Percentiles rank a stretch among this genome's conserved stretches.
phyloP scores from a whole-genome alignment of 2,888 invertebrate genomes.

The Scaptomyza tumidula region DNA sequence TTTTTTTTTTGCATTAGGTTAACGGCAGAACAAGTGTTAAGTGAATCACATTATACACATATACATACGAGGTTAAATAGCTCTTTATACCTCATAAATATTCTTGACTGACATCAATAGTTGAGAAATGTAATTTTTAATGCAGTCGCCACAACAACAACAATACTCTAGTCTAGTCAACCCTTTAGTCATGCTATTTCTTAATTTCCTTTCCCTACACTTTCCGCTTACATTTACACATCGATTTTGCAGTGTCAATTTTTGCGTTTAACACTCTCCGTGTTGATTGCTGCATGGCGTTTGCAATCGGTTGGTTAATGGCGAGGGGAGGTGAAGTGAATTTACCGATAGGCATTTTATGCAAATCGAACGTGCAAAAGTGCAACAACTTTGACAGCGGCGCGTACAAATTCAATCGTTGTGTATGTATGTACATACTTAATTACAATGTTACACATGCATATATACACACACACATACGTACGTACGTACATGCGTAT shows the following conservation, averaged over 20 bases:
- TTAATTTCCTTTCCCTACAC: neutral
- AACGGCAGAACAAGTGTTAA: neutral
- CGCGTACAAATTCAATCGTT: constrained; percentile 32
- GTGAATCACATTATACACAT: neutral
- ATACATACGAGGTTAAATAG: too few relatives aligned
- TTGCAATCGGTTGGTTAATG: neutral
- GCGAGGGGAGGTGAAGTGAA: neutral
- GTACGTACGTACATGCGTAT: neutral
- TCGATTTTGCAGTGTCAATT: constrained; percentile 45
- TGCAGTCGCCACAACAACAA: neutral
- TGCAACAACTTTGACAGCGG: constrained; percentile 60
- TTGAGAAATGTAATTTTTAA: too few relatives aligned
- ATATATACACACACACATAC: neutral
- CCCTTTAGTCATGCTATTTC: neutral
- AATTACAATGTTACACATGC: neutral
- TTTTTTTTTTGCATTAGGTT: neutral
- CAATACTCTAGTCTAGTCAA: constrained; percentile 6
- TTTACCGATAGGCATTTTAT: constrained; percentile 37
- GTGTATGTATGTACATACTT: neutral
- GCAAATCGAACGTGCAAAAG: constrained; percentile 47
- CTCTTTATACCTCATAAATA: neutral
- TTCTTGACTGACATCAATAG: neutral
- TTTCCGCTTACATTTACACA: constrained; percentile 13
- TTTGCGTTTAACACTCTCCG: neutral
- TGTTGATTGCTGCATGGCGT: too few relatives aligned